phyloP scores from a whole-genome alignment of 2,888 invertebrate genomes.

The Drosophila rellima region DNA sequence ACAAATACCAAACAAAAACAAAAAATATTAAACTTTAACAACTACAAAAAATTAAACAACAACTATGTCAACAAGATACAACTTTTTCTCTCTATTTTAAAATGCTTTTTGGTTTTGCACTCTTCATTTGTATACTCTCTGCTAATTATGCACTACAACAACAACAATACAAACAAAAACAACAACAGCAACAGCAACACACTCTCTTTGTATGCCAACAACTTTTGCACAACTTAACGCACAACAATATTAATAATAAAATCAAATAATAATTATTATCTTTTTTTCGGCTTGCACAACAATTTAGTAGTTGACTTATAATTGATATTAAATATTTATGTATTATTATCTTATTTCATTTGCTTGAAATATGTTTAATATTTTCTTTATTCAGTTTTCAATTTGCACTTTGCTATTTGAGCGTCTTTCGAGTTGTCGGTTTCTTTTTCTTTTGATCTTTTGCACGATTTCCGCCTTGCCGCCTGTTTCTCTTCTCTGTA shows the following conservation, averaged over 20 bases:
- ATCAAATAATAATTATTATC: constrained; percentile 30
- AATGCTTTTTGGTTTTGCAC: constrained; percentile 55
- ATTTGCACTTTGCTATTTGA: constrained; percentile 46
- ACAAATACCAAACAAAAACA: constrained; percentile 25
- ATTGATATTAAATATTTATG: constrained; percentile 12
- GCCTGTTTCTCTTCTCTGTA: constrained; percentile 31
- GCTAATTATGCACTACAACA: constrained; percentile 62
- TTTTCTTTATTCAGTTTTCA: constrained; percentile 38
- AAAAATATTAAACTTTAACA: constrained; percentile 39
- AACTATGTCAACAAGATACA: constrained; percentile 46
- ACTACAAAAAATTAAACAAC: constrained; percentile 37
- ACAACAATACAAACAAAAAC: constrained; percentile 27
- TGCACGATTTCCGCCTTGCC: constrained; percentile 34
- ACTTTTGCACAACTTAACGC: constrained; percentile 12
- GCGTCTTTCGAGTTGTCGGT: constrained; percentile 41
- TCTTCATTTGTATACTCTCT: constrained; percentile 35
- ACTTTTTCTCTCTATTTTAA: constrained; percentile 27
- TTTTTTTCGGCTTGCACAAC: constrained; percentile 50
- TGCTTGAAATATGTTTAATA: constrained; percentile 7
- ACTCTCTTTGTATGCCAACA: constrained; percentile 42
- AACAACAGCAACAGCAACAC: constrained; percentile 33
- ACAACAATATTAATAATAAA: constrained; percentile 33
- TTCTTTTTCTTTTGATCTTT: constrained; percentile 20
- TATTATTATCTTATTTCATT: constrained; percentile 10
- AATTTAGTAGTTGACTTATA: constrained; percentile 32